Evolutionary conservation across 2,113 vertebrate genomes (phyloP), one percentile per base, ranked within the genome.

Genomic region (Labrus mixtus): DNA sequence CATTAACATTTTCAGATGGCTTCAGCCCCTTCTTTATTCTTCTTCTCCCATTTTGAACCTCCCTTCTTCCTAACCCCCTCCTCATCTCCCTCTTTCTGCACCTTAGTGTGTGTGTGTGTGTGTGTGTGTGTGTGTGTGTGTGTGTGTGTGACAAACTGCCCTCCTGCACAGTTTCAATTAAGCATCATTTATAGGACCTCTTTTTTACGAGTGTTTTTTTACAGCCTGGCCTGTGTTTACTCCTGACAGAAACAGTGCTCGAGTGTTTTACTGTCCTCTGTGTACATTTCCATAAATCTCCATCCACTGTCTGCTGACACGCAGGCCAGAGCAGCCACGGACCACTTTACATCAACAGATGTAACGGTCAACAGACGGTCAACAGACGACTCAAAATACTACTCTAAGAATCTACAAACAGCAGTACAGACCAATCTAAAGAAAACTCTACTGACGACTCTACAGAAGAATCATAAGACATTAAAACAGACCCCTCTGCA

Each of bases 141-240:
- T 67, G 45, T 46, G 57, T 53, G 23, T 61, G 37, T 71, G 29
- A 33, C 60, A 11, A 90, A 80, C 83, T 78, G 79, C 89, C 79
- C 84, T 84, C 76, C 85, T 87, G 81, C 87, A 91, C 85, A 84
- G 76, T 90, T 93, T 92, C 81, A 93, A 93, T 93, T 92, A 92
- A 91, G 92, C 78, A 86, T 85, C 73, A 76, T 93, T 94, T 93
- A 91, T 89, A 83, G 86, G 29, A 6, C 29, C 79, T 76, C 48
- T 59, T 78, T 72, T 87, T 89, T 73, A 90, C 74, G 66, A 70
- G 63, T 25, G 13, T 57, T 79, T 90, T 90, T 90, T 93, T 93
- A 93, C 10, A 78, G 78, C 73, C 48, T 29, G 53, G 72, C 43
- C 81, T 86, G 79, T 87, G 76, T 90, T 90, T 86, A 62, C 81